Evolutionary conservation across 2,888 invertebrate genomes (phyloP), one percentile per base, ranked within the genome.

Genomic region (Eudemis profundana): DNA sequence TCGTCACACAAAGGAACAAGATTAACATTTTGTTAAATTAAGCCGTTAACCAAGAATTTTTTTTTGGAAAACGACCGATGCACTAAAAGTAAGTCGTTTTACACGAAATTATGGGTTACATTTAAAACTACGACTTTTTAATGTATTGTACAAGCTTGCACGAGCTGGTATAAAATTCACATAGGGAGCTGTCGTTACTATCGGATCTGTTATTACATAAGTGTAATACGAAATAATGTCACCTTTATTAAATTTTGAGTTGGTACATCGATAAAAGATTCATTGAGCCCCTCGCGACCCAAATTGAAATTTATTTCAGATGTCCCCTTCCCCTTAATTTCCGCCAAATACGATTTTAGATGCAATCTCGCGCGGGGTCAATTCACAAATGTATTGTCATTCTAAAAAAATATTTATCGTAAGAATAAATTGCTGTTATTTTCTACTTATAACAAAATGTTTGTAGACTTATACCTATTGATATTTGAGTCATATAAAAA

Each of bases 301-400:
- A 85, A 89, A 89, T 87, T 86, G 84, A 85, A 89, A 87, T 87
- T 86, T 85, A 87, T 88, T 86, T 87, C 81, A 82, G 79, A 82
- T 84, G 82, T 79, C 83, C 84, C 78, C 82, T 79, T 77, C 78
- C 84, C 83, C 84, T 87, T 89, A 87, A 89, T 88, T 89, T 89
- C 85, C 88, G 85, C 83, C 83, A 83, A 88, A 86, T 86, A 86
- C 86, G 85, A 87, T 89, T 87, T 83, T 74, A 83, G 84, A 89
- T 87, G 84, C 85, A 87, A 89, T 89, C 86, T 85, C 81, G 79
- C 79, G 78, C 79, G 81, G 81, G 82, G 84, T 86, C 84, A 84
- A 84, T 84, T 85, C 76, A 70, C 66, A 69, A 75, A 78, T 79
- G 71, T 77, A 74, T 72, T 65, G 51, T 53, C 36, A 60, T 47